Percentiles rank a stretch among this genome's conserved stretches.
These are phyloP conservation scores for Halichoerus grypus DNA, from an alignment of 2,113 vertebrate species.

Conservation along the genomic window DNA sequence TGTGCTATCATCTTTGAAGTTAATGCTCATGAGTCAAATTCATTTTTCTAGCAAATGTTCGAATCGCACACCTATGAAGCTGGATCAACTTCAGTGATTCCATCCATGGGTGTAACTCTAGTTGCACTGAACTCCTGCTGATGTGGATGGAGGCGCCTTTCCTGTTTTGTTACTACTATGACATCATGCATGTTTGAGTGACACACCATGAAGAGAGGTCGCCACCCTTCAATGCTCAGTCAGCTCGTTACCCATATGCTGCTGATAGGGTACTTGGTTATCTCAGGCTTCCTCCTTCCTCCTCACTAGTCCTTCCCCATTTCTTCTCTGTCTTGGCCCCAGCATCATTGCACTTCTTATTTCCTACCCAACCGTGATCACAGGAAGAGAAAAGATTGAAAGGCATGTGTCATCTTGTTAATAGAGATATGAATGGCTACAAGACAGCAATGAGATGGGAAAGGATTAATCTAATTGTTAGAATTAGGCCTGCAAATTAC, in stretches of 20 bases:
- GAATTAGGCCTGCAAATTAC: not conserved
- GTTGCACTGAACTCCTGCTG: not conserved
- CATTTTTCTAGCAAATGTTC: slow-evolving; percentile 47
- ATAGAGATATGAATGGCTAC: not conserved
- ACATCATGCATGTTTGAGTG: slow-evolving; percentile 61
- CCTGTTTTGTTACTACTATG: slow-evolving; percentile 59
- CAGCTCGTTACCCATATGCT: not conserved
- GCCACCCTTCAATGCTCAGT: not conserved
- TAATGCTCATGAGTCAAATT: slow-evolving; percentile 30
- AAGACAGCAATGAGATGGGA: not conserved
- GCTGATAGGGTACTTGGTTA: not conserved
- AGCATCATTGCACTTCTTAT: not conserved
- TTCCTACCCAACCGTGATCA: not conserved
- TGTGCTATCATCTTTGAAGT: not conserved
- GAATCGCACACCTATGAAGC: slow-evolving; percentile 33
- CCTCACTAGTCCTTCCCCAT: not conserved
- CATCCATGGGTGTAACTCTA: slow-evolving; percentile 2
- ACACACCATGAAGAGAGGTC: slow-evolving; percentile 28
- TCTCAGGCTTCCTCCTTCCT: not conserved
- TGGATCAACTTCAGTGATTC: not conserved
- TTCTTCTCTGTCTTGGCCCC: not conserved
- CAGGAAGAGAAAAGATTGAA: slow-evolving; percentile 44
- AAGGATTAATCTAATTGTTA: not conserved
- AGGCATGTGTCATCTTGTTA: not conserved
- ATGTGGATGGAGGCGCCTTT: slow-evolving; percentile 30